phyloP scores from a whole-genome alignment of 2,888 invertebrate genomes.

The Eupithecia inturbata region DNA sequence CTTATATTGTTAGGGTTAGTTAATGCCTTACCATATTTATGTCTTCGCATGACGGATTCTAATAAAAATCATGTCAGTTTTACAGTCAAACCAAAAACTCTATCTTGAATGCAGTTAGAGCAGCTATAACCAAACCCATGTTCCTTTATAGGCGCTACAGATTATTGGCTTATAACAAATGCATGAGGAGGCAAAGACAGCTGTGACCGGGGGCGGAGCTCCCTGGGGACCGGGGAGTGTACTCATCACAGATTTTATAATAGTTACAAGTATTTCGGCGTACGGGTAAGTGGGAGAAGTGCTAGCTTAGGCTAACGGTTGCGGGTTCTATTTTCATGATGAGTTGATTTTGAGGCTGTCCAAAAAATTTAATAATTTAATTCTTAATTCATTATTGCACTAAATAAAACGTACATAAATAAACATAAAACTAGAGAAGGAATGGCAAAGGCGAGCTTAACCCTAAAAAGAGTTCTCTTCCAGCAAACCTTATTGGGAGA shows the following conservation, averaged over 20 bases:
- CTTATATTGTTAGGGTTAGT: background rate
- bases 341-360: background rate
- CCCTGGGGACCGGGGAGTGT: conserved; percentile 18
- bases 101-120: conserved; percentile 1
- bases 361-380: background rate
- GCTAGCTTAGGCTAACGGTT: background rate
- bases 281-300: background rate
- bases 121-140: conserved; percentile 14
- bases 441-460: too few relatives aligned
- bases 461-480: too few relatives aligned
- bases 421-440: too few relatives aligned
- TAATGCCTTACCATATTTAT: background rate
- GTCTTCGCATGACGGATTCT: background rate
- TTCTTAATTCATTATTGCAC: too few relatives aligned
- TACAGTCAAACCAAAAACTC: background rate
- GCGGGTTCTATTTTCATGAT: background rate
- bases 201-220: conserved; percentile 43
- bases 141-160: conserved; percentile 37
- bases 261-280: conserved; percentile 1
- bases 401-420: too few relatives aligned
- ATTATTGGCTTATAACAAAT: conserved; percentile 68
- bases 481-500: too few relatives aligned
- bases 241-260: background rate
- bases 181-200: conserved; percentile 53
- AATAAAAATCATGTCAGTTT: background rate